Evolutionary conservation across 2,113 vertebrate species (phyloP).

Genomic region (Zonotrichia leucophrys): DNA sequence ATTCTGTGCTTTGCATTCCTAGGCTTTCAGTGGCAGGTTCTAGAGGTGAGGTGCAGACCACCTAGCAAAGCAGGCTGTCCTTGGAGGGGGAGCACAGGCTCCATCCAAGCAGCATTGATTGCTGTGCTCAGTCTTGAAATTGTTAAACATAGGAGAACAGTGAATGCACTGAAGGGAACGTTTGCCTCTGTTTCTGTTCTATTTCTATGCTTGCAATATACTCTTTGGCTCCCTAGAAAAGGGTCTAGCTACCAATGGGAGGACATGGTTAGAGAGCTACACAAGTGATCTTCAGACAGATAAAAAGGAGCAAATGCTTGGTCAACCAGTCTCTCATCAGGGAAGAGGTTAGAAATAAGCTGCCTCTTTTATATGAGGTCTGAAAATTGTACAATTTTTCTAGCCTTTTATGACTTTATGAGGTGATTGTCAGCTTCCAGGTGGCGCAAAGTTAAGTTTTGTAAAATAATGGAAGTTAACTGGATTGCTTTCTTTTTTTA

Average conservation of each 20-base stretch:
- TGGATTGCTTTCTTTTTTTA: background rate
- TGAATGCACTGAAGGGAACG: fast-evolving
- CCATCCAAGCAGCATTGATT: fast-evolving
- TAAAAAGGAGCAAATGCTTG: background rate
- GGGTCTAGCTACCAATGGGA: background rate
- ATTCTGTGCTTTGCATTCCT: background rate
- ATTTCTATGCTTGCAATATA: background rate
- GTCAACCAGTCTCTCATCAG: background rate
- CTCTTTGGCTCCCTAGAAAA: background rate
- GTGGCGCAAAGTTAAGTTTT: background rate
- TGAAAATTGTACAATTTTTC: background rate
- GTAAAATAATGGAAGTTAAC: background rate
- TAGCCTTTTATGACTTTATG: background rate
- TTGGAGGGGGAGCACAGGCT: background rate
- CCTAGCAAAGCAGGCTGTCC: background rate
- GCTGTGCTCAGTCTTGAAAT: background rate
- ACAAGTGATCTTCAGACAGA: background rate
- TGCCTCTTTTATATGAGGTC: background rate
- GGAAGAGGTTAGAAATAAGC: background rate
- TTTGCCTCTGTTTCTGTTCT: background rate
- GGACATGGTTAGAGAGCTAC: background rate
- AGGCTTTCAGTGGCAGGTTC: background rate
- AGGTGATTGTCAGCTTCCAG: background rate
- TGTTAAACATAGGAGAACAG: fast-evolving
- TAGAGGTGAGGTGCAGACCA: background rate